Evolutionary conservation across 2,797 vertebrate genomes (phyloP).

Genomic region (Schizothorax lantsangensis): DNA sequence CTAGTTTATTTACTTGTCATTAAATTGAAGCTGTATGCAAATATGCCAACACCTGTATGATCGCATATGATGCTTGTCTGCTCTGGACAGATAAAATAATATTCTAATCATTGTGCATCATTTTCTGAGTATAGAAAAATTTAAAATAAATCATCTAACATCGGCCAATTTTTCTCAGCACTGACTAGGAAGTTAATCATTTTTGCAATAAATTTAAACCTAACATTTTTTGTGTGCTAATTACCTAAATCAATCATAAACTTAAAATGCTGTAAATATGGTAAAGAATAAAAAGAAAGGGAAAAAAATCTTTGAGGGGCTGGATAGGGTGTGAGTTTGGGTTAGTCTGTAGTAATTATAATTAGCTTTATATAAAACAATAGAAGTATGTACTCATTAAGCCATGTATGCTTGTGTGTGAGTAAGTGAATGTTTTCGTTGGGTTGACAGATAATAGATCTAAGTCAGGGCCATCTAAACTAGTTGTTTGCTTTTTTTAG

Average conservation of each 20-base stretch:
- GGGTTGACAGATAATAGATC: background rate
- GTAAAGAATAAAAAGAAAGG: background rate
- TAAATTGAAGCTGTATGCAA: background rate
- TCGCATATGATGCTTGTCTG: background rate
- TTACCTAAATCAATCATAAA: background rate
- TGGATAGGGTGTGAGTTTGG: background rate
- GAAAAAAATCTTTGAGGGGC: background rate
- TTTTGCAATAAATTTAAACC: background rate
- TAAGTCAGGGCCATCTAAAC: slow-evolving; percentile 23
- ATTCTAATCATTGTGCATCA: background rate
- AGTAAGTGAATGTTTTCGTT: background rate
- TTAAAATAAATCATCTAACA: background rate
- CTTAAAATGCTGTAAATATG: background rate
- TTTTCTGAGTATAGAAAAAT: background rate
- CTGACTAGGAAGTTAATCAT: background rate
- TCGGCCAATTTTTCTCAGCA: background rate
- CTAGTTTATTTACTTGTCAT: background rate
- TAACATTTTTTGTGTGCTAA: background rate
- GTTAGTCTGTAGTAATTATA: slow-evolving; percentile 3
- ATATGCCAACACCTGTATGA: background rate
- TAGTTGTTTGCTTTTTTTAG: background rate
- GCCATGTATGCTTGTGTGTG: background rate
- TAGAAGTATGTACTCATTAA: slow-evolving; percentile 8
- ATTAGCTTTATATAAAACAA: slow-evolving; percentile 7
- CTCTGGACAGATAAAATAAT: background rate